Base-by-base conservation (phyloP, 2,113 vertebrate species). In the Neolamprologus variostigma region DNA sequence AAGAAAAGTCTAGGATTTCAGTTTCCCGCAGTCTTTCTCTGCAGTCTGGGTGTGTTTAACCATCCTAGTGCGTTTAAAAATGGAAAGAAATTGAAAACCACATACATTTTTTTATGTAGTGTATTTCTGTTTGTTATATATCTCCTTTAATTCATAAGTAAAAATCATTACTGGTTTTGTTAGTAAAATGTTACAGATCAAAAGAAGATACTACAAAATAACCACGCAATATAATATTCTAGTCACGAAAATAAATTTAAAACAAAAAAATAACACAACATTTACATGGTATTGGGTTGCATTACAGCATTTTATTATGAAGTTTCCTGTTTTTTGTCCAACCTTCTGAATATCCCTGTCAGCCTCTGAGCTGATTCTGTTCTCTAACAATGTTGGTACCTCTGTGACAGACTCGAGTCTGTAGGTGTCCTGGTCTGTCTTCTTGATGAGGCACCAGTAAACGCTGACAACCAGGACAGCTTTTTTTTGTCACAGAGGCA, bases 401-500 rank as follows among this genome's bases (percentile, higher is more conserved):
- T 89, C 68, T 80, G 14, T 82, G 55, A 68, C 73, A 50, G 57
- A 87, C 80, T 31, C 1, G 0, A 53, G 63, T 55, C 57, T 83
- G 86, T 26, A 47, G 28, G 53, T 71, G 61, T 80, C 71, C 82
- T 81, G 73, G 66, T 89, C 54, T 61, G 80, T 42, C 57, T 90
- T 85, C 73, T 81, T 57, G 16, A 61, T 47, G 82, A 86, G 54
- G 50, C 89, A 17, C 80, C 54, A 26, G 21, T 57, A 17, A 81
- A 76, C 28, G 57, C 57, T 57, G 68, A 84, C 73, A 71, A 10
- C 57, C 82, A 37, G 23, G 37, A 50, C 83, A 87, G 51, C 83
- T 54, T 80, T 42, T 68, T 68, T 87, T 84, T 81, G 54, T 95
- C 93, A 96, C 91, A 95, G 85, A 71, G 95, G 95, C 84, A 92